Base-by-base conservation (phyloP, 2,888 invertebrate genomes). In the Drosophila aldrichi region DNA sequence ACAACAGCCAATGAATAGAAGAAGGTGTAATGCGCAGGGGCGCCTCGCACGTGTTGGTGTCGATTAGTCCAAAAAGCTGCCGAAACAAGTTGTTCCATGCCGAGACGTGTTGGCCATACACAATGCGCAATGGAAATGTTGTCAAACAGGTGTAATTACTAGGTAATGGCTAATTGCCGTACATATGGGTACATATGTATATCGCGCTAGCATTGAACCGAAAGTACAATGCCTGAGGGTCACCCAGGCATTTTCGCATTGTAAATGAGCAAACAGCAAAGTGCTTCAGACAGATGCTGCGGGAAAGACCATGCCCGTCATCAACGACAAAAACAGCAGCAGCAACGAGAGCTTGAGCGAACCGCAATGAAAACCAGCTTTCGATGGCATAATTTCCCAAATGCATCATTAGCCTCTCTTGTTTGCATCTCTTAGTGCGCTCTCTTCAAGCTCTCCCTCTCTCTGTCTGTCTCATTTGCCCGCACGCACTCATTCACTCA, bases 71-170 rank as follows among this genome's bases (percentile, higher is more conserved):
- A 64, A 49, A 58, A 40, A 41, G 52, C 49, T 25, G 59, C 38
- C 59, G 57, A 77, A 85, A 67, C 65, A 64, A 57, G 49, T 63
- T 63, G 57, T 57, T 12, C 18, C 75, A 78, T 46, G 64, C 48
- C 65, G 56, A 67, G 79, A 79, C 81, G 81, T 80, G 82, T 83
- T 76, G 65, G 69, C 61, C 65, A 57, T 65, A 64, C 60, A 41
- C 36, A 40, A 40, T 40, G 38, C 20, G 22, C 29, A 36, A 20
- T 70, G 77, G 69, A 46, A 36, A 48, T 75, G 79, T 69, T 54
- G 84, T 55, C 56, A 46, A 63, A 73, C 89, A 70, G 79, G 69
- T 89, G 85, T 84, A 81, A 87, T 72, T 87, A 75, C 75, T 41
- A 9, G 57, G 54, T 64, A 77, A 76, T 77, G 62, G 22, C 63